Evolutionary conservation across 2,888 invertebrate species (phyloP).

Genomic region (Pristionchus mayeri): DNA sequence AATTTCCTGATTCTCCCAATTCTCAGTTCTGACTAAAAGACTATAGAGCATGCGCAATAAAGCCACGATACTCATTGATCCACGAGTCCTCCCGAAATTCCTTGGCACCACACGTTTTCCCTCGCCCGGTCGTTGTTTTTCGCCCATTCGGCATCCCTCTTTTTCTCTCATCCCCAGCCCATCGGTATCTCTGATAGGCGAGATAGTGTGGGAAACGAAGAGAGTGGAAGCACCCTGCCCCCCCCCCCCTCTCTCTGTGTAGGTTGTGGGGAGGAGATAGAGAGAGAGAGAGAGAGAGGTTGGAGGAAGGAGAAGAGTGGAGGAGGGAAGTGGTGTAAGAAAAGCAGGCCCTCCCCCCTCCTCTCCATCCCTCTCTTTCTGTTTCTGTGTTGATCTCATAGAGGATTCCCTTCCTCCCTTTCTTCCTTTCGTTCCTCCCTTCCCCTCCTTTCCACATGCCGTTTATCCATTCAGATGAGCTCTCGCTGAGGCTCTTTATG

Average conservation of each 20-base stretch:
- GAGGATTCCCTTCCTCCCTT: background rate
- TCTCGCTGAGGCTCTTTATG: no score
- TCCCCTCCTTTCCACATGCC: background rate
- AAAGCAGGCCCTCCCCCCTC: background rate
- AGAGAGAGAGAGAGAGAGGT: background rate
- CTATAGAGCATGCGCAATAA: no score
- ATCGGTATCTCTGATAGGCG: background rate
- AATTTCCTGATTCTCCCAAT: no score
- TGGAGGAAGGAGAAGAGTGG: background rate
- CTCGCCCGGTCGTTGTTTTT: no score
- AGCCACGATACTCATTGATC: no score
- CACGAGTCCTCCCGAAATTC: no score
- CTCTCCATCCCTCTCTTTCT: background rate
- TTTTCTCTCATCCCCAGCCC: no score
- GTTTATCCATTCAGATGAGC: background rate
- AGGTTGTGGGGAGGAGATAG: background rate
- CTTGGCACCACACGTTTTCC: no score
- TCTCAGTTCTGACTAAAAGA: no score
- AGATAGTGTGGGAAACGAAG: background rate
- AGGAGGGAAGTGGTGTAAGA: constrained; percentile 22
- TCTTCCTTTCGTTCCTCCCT: background rate
- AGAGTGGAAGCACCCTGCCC: background rate
- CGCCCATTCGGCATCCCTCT: no score
- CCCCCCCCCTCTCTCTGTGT: no score
- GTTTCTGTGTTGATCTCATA: background rate